These are phyloP conservation scores for Nothura maculosa DNA, from an alignment of 2,797 vertebrate genomes.

Conservation along the genomic window DNA sequence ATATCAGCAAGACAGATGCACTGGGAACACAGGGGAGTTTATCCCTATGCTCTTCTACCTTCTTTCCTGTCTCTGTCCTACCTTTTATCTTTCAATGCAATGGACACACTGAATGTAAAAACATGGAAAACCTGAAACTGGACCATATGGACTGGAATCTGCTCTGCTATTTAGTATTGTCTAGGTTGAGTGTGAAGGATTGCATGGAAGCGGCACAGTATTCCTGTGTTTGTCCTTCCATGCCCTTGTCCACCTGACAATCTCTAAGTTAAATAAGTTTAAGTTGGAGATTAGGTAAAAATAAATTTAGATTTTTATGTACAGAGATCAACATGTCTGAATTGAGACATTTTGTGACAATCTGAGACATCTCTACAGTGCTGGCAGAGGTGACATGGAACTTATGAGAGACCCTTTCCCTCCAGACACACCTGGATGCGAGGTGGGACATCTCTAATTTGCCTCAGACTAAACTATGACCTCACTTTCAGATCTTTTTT, in stretches of 20 bases:
- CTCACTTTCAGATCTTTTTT: background rate
- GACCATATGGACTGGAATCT: background rate
- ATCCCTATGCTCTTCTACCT: background rate
- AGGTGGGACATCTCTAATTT: background rate
- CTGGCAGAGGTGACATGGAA: background rate
- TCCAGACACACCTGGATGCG: background rate
- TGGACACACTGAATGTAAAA: background rate
- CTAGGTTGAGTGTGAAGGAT: background rate
- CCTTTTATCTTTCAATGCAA: background rate
- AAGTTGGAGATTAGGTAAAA: background rate
- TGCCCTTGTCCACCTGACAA: background rate
- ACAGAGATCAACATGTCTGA: background rate
- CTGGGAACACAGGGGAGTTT: background rate
- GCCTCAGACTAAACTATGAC: background rate
- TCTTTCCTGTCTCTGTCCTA: background rate
- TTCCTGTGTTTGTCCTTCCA: background rate
- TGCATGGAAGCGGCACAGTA: background rate
- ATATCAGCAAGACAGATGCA: background rate
- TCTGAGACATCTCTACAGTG: background rate
- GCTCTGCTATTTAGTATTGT: background rate
- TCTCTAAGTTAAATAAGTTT: background rate
- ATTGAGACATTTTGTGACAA: background rate
- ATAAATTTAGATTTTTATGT: background rate
- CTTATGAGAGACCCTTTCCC: background rate
- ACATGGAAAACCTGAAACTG: background rate